phyloP scores from a whole-genome alignment of 2,888 invertebrate species.

The Yponomeuta evonymella region DNA sequence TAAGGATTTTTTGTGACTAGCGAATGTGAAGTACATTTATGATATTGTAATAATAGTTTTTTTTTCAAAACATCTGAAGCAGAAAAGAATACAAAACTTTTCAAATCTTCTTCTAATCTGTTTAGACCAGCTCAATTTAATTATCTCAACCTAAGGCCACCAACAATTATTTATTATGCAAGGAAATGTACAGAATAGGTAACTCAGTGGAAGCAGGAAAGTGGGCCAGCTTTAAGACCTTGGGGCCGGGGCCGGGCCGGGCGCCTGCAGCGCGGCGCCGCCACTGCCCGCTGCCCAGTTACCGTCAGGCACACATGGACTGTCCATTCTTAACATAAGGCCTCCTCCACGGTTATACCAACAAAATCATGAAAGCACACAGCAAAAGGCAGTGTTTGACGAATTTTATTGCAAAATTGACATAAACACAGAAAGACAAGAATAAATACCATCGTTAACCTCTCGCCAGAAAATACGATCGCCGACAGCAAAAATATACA shows the following conservation, averaged over 20 bases:
- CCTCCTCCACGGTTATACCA: neutral
- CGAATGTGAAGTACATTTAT: no score
- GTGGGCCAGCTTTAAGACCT: neutral
- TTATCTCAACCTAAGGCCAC: neutral
- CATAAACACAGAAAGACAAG: neutral
- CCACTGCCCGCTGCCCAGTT: conserved; percentile 18
- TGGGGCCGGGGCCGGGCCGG: neutral
- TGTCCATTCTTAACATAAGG: conserved; percentile 33
- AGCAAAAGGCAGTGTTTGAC: neutral
- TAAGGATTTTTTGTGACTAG: no score
- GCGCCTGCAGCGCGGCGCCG: neutral
- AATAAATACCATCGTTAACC: conserved; percentile 43
- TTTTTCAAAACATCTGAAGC: neutral
- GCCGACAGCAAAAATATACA: conserved; percentile 58
- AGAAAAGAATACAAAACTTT: neutral
- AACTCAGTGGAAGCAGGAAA: neutral
- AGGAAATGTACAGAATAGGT: neutral
- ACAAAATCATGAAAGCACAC: neutral
- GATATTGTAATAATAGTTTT: no score
- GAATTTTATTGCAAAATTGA: neutral
- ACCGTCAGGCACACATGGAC: conserved; percentile 64
- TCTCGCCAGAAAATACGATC: conserved; percentile 47
- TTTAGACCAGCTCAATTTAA: neutral
- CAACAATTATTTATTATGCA: neutral
- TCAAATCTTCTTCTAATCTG: neutral